phyloP scores from a whole-genome alignment of 2,888 invertebrate species.

The Nymphalis polychloros region DNA sequence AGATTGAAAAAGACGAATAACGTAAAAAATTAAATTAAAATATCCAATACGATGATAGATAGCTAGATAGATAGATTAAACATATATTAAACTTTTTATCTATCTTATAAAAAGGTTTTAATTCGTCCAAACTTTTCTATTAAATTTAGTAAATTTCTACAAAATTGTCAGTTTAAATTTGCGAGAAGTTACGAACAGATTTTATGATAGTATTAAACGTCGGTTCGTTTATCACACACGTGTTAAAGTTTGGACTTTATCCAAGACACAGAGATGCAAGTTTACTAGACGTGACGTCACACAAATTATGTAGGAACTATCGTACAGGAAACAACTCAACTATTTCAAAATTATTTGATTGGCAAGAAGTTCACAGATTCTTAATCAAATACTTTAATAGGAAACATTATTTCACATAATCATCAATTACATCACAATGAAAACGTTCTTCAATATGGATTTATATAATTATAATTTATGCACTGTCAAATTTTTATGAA shows the following conservation, averaged over 20 bases:
- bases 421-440: no score
- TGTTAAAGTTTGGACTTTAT: conserved; percentile 10
- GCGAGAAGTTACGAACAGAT: conserved; percentile 4
- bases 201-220: conserved; percentile 9
- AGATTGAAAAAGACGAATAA: no score
- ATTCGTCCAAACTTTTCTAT: not conserved
- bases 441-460: no score
- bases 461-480: no score
- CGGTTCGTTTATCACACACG: conserved; percentile 10
- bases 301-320: not conserved
- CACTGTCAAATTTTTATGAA: no score
- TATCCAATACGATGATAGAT: no score
- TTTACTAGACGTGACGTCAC: not conserved
- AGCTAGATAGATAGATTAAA: no score
- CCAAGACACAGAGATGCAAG: conserved; percentile 5
- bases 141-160: not conserved
- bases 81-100: no score
- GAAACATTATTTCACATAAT: no score
- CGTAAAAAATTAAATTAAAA: no score
- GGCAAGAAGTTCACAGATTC: not conserved
- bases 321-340: not conserved
- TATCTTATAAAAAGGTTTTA: not conserved
- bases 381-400: no score
- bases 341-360: not conserved
- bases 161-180: conserved; percentile 5